phyloP scores from a whole-genome alignment of 92 coral and sea anemone genomes.

The Umimayanthus chanpuru region DNA sequence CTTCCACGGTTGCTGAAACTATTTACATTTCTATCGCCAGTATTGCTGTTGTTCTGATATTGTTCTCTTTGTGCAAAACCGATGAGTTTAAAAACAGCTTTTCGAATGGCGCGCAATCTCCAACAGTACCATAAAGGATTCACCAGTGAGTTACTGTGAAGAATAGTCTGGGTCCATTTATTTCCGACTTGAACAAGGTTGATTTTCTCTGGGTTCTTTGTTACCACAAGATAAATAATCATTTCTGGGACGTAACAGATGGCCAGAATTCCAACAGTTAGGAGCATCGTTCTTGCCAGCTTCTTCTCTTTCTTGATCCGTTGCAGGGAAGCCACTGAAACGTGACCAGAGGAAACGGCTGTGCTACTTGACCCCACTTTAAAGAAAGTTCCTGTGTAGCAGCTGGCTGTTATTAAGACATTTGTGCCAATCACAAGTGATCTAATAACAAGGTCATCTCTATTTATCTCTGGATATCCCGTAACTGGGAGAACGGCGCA shows the following conservation, averaged over 20 bases:
- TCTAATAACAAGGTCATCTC: not conserved
- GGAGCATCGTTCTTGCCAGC: slow-evolving; percentile 8
- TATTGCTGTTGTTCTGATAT: too few species aligned
- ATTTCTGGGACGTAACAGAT: not conserved
- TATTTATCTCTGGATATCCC: not conserved
- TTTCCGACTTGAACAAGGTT: too few species aligned
- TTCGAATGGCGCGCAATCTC: not conserved
- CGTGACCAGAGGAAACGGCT: not conserved
- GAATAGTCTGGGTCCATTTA: too few species aligned
- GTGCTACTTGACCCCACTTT: too few species aligned
- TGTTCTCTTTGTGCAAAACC: too few species aligned
- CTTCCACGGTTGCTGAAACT: too few species aligned
- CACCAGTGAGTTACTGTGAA: too few species aligned
- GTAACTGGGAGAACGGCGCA: not conserved
- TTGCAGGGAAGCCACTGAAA: not conserved
- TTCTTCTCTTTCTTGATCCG: not conserved
- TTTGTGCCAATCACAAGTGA: not conserved
- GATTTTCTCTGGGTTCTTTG: not conserved
- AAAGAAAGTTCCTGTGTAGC: not conserved
- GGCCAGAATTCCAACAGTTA: slow-evolving; percentile 2
- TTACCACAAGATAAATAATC: not conserved
- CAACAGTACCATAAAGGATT: not conserved
- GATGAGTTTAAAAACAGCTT: not conserved
- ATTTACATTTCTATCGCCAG: too few species aligned
- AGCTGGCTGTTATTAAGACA: not conserved